Base-by-base conservation (phyloP, 2,888 invertebrate genomes). In the Lydus trimaculatus region DNA sequence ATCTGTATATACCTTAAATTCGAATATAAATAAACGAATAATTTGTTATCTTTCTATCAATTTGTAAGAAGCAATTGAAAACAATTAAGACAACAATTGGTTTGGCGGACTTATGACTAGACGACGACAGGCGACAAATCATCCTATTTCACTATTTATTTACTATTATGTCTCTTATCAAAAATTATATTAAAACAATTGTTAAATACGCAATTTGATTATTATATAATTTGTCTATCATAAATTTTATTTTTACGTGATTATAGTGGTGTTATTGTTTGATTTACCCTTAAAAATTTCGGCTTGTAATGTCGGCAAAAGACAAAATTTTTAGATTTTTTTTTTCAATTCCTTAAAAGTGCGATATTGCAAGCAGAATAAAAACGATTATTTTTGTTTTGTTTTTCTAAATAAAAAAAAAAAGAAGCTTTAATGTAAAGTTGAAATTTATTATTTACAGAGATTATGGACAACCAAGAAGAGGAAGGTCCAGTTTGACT, bases 331-430 rank as follows among this genome's bases (percentile, higher is more conserved):
- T n/a, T n/a, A n/a, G n/a, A n/a, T n/a, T n/a, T n/a, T n/a, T n/a
- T n/a, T n/a, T n/a, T n/a, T 20, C n/a, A 33, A 28, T 25, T 52
- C 13, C 11, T 7, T 13, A 11, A 25, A 25, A 25, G 4, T 52
- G 58, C 69, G 69, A 65, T 70, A 39, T 65, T 64, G 72, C 69
- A 63, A 75, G 75, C 75, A 76, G 76, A 76, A 76, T 75, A 74
- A 63, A 60, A 65, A 73, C 65, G 69, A n/a, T n/a, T n/a, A n/a
- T n/a, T n/a, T n/a, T n/a, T n/a, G n/a, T n/a, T n/a, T n/a, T n/a
- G n/a, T n/a, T n/a, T n/a, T n/a, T n/a, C n/a, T n/a, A n/a, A n/a
- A n/a, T n/a, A n/a, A n/a, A n/a, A n/a, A n/a, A n/a, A n/a, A n/a
- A n/a, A n/a, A n/a, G n/a, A 73, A 70, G 52, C 1, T 33, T 7